Evolutionary conservation across 2,113 vertebrate species (phyloP).

Genomic region (Podarcis cretensis): DNA sequence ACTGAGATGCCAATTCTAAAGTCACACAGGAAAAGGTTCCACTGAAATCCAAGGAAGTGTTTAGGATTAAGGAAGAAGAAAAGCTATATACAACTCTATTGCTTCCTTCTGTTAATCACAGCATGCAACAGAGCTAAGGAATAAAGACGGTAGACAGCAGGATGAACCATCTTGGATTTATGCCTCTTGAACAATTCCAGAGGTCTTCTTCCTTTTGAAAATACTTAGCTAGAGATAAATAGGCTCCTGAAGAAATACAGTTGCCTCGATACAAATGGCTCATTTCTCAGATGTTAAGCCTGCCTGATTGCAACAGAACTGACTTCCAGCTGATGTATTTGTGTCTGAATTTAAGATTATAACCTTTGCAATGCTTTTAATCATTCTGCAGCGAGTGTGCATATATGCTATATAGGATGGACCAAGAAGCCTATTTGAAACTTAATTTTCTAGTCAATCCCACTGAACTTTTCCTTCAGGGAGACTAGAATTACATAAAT

Average conservation of each 20-base stretch:
- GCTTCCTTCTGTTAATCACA: conserved; percentile 23
- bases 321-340: conserved; percentile 43
- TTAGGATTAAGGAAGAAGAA: neutral
- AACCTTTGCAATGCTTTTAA: conserved; percentile 42
- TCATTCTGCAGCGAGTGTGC: conserved; percentile 29
- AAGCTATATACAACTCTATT: neutral
- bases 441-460: conserved; percentile 56
- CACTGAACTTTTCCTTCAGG: conserved; percentile 50
- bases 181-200: conserved; percentile 43
- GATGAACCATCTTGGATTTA: conserved; percentile 27
- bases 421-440: conserved; percentile 43
- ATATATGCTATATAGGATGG: conserved; percentile 61
- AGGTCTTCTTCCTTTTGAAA: neutral
- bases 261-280: no score
- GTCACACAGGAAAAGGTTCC: neutral
- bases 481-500: conserved; percentile 56
- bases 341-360: conserved; percentile 45
- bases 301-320: conserved; percentile 12
- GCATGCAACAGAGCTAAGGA: neutral
- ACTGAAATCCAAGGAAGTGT: neutral
- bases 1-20: neutral
- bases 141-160: conserved; percentile 27
- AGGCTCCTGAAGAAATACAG: neutral
- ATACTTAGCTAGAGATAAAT: neutral
- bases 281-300: neutral